phyloP scores from a whole-genome alignment of 2,797 vertebrate genomes.

The Streptopelia turtur region DNA sequence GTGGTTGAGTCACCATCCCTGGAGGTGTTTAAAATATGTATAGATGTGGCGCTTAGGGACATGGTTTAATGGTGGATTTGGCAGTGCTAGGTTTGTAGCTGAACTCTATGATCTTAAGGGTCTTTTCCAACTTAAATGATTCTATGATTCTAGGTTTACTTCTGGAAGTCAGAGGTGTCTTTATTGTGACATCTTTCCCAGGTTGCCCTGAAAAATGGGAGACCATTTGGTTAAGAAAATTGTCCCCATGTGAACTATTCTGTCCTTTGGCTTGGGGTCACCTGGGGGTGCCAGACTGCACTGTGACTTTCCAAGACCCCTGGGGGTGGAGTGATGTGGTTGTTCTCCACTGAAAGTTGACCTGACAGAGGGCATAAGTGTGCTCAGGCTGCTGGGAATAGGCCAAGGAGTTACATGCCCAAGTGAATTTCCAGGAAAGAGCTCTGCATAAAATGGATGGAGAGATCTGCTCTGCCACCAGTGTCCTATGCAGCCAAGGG shows the following conservation, averaged over 20 bases:
- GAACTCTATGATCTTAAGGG: too few species aligned
- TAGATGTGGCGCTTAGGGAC: too few species aligned
- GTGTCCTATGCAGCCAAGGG: not conserved
- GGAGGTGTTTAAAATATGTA: too few species aligned
- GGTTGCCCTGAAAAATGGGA: not conserved
- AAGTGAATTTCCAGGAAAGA: not conserved
- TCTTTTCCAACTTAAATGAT: too few species aligned
- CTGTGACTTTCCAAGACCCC: not conserved
- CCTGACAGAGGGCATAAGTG: not conserved
- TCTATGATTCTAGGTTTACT: not conserved
- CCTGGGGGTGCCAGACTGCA: not conserved
- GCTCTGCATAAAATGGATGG: not conserved
- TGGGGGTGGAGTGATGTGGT: not conserved
- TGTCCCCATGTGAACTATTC: not conserved
- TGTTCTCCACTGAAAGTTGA: not conserved
- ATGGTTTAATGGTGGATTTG: too few species aligned
- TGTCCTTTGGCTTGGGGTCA: not conserved
- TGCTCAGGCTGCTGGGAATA: not conserved
- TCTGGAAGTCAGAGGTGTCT: not conserved
- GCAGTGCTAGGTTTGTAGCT: too few species aligned
- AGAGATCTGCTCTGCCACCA: not conserved
- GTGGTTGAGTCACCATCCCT: too few species aligned
- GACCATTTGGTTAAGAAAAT: not conserved
- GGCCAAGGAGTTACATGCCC: not conserved
- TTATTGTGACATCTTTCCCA: not conserved